Percentiles rank a stretch among this genome's conserved stretches.
phyloP scores from a whole-genome alignment of 2,888 invertebrate species.

The Lagria hirta region DNA sequence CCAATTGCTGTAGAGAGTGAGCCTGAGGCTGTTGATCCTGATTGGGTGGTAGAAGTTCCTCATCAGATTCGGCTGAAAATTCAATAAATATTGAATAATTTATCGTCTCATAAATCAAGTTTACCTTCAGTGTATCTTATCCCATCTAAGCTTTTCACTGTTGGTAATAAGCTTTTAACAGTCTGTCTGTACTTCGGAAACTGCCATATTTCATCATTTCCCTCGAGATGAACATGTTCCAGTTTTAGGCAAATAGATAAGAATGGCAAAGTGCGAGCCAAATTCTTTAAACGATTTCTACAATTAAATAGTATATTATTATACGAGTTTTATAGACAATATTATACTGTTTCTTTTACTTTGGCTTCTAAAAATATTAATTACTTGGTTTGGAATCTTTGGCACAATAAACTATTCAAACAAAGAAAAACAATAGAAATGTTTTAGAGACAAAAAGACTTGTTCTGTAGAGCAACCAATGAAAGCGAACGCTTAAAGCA shows the following conservation, averaged over 20 bases:
- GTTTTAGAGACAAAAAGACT: too few species aligned
- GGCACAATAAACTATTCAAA: too few species aligned
- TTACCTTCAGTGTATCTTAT: conserved; percentile 15
- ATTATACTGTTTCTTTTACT: background rate
- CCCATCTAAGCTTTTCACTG: conserved; percentile 27
- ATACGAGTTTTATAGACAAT: background rate
- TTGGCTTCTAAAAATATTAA: background rate
- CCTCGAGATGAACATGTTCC: conserved; percentile 47
- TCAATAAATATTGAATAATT: conserved; percentile 21
- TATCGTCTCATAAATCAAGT: conserved; percentile 18
- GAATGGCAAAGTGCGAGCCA: conserved; percentile 44
- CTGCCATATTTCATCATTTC: conserved; percentile 47
- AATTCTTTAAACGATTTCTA: conserved; percentile 48
- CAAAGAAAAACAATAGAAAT: too few species aligned
- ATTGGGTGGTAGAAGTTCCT: background rate
- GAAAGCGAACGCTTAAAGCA: too few species aligned
- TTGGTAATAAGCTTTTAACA: conserved; percentile 25
- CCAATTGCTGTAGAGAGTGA: too few species aligned
- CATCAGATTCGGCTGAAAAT: conserved; percentile 14
- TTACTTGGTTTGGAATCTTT: too few species aligned
- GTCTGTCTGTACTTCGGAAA: conserved; percentile 18
- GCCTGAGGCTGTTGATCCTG: too few species aligned
- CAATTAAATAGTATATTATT: conserved; percentile 20
- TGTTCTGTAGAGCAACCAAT: too few species aligned
- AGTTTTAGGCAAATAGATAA: conserved; percentile 48